These are phyloP conservation scores for Falco naumanni DNA, from an alignment of 2,797 vertebrate species.

Conservation along the genomic window DNA sequence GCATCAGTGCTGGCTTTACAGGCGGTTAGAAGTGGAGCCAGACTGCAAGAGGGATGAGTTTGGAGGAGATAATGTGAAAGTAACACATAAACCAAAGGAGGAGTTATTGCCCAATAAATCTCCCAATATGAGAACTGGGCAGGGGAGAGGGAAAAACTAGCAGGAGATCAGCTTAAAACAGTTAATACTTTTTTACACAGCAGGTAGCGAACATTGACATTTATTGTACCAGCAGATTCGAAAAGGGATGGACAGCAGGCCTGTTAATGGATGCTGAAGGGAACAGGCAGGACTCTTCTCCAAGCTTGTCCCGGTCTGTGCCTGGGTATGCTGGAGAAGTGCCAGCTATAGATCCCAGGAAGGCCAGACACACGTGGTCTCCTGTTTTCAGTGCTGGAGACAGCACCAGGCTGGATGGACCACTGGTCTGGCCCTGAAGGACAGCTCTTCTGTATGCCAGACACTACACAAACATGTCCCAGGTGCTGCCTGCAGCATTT, in stretches of 20 bases:
- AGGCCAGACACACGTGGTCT: rapidly evolving
- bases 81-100: not conserved
- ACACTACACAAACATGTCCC: not conserved
- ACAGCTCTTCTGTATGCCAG: not conserved
- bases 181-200: not conserved
- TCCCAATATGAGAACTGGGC: not conserved
- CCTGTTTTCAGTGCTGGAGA: not conserved
- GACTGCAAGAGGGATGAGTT: not conserved
- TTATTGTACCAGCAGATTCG: not conserved
- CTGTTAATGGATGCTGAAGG: not conserved
- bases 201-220: not conserved
- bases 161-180: not conserved
- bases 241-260: not conserved
- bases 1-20: not conserved
- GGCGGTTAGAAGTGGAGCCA: not conserved
- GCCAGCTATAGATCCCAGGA: not conserved
- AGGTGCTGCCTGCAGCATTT: not conserved
- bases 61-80: not conserved
- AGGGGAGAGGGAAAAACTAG: not conserved
- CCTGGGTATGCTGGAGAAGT: not conserved
- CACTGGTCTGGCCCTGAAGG: not conserved
- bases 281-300: not conserved
- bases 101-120: not conserved
- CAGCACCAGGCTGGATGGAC: not conserved
- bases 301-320: not conserved